These are phyloP conservation scores for Phoxinus phoxinus DNA, from an alignment of 2,113 vertebrate genomes.

Conservation along the genomic window DNA sequence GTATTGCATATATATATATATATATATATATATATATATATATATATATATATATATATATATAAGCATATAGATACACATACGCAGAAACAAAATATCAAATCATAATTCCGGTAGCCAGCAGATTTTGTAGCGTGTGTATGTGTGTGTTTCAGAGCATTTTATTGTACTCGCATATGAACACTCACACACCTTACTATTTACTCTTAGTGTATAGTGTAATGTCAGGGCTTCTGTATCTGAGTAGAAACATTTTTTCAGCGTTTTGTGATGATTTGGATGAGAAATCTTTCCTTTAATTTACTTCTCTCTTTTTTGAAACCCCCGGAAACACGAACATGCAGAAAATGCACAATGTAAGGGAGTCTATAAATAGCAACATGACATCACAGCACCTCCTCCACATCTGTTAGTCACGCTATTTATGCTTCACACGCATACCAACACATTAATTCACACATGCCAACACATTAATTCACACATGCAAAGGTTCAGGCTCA, in stretches of 20 bases:
- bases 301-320: conserved; percentile 14
- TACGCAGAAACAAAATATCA: background rate
- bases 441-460: conserved; percentile 10
- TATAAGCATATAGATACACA: background rate
- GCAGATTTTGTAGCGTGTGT: background rate
- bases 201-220: background rate
- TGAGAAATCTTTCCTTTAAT: background rate
- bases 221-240: background rate
- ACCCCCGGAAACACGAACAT: background rate
- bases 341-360: conserved; percentile 23
- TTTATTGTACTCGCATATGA: background rate
- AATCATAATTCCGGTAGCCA: background rate
- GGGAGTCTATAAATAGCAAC: conserved; percentile 47
- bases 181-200: background rate
- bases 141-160: background rate
- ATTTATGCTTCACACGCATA: conserved; percentile 36
- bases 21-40: no score
- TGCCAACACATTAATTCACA: background rate
- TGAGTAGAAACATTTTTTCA: background rate
- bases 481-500: background rate
- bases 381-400: conserved; percentile 42
- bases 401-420: conserved; percentile 50
- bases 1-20: background rate
- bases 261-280: background rate
- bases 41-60: no score